Evolutionary conservation across 2,113 vertebrate genomes (phyloP).

Genomic region (Pomatostomus ruficeps): DNA sequence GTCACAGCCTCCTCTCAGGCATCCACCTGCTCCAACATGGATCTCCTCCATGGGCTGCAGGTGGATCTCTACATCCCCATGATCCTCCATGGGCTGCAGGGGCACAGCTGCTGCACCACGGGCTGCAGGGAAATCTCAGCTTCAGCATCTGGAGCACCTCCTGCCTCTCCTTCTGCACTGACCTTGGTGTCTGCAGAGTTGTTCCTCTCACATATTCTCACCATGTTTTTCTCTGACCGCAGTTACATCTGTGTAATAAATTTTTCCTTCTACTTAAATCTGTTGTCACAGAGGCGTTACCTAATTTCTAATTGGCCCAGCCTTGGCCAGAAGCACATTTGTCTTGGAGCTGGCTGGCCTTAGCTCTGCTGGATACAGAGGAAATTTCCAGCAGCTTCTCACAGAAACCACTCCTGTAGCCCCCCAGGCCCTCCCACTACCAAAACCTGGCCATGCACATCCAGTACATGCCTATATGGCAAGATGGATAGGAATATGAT

Average conservation of each 20-base stretch:
- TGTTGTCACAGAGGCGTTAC: neutral
- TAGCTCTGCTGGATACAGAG: neutral
- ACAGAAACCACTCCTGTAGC: neutral
- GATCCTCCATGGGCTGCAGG: neutral
- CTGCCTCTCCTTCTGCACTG: neutral
- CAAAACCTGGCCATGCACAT: neutral
- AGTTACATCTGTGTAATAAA: neutral
- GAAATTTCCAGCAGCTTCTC: neutral
- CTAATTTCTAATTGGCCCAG: neutral
- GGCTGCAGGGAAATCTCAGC: neutral
- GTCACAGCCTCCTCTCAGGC: neutral
- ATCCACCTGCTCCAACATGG: neutral
- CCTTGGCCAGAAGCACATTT: neutral
- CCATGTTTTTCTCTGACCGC: neutral
- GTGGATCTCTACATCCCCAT: neutral
- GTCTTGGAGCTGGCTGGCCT: neutral
- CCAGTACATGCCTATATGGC: neutral
- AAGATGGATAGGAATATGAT: neutral
- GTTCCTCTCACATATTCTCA: neutral
- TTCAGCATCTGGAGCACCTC: neutral
- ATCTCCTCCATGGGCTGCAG: neutral
- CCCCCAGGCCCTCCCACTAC: neutral
- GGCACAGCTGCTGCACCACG: rapidly evolving
- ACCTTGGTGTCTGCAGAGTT: neutral
- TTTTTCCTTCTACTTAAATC: neutral